Evolutionary conservation across 1,140 invertebrate species (phyloP).

Genomic region (Meloidogyne hapla): DNA sequence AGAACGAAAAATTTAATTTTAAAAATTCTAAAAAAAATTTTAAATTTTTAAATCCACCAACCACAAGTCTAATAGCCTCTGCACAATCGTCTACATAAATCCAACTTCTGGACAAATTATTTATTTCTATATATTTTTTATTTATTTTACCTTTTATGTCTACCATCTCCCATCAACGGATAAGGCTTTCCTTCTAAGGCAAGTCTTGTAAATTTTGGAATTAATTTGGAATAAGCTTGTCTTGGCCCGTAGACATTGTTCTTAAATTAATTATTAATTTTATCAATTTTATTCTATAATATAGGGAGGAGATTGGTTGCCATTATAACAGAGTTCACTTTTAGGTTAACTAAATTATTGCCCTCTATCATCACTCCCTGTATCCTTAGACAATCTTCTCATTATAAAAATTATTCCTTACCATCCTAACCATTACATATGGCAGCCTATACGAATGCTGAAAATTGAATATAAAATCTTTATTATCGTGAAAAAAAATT

Average conservation of each 20-base stretch:
- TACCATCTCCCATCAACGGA: constrained; percentile 63
- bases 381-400: no score
- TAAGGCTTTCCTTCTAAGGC: constrained; percentile 63
- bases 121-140: not conserved
- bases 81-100: constrained; percentile 64
- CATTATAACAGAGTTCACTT: no score
- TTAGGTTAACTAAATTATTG: no score
- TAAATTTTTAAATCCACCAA: constrained; percentile 31
- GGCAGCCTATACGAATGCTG: constrained; percentile 65
- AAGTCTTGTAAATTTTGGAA: constrained; percentile 63
- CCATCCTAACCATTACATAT: constrained; percentile 64
- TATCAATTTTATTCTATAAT: not conserved
- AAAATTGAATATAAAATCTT: constrained; percentile 25
- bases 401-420: no score
- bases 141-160: constrained; percentile 50
- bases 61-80: constrained; percentile 57
- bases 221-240: constrained; percentile 63
- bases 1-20: not conserved
- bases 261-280: not conserved
- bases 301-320: not conserved
- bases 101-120: constrained; percentile 56
- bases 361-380: no score
- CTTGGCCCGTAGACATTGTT: constrained; percentile 64
- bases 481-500: no score
- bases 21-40: not conserved